phyloP scores from a whole-genome alignment of 2,797 vertebrate species.

The Scleropages formosus region DNA sequence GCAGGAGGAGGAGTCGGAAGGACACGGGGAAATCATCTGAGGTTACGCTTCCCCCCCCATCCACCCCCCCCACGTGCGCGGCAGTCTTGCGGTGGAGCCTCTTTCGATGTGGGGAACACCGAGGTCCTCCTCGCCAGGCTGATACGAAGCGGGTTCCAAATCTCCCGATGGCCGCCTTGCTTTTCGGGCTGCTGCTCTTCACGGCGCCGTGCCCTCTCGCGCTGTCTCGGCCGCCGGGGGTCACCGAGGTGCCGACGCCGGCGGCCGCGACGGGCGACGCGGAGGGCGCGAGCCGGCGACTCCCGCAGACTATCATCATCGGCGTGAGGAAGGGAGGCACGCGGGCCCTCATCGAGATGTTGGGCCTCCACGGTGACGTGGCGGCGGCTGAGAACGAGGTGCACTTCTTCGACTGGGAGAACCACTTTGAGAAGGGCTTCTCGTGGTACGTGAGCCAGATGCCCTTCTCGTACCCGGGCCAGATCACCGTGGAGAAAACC shows the following conservation, averaged over 20 bases:
- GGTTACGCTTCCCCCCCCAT: slow-evolving; percentile 33
- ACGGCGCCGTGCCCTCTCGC: slow-evolving; percentile 72
- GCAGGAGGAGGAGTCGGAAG: slow-evolving; percentile 16
- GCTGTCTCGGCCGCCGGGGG: slow-evolving; percentile 68
- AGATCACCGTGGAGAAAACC: slow-evolving; percentile 93
- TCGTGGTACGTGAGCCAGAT: slow-evolving; percentile 91
- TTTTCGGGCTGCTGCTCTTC: slow-evolving; percentile 82
- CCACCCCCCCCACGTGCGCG: slow-evolving; percentile 41
- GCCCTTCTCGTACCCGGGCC: slow-evolving; percentile 78
- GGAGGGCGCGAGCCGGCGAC: slow-evolving; percentile 75
- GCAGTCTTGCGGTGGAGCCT: slow-evolving; percentile 53
- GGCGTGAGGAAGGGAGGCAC: slow-evolving; percentile 96
- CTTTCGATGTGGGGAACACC: slow-evolving; percentile 64
- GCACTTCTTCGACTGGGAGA: slow-evolving; percentile 97
- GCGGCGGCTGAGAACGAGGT: slow-evolving; percentile 89
- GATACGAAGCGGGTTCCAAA: slow-evolving; percentile 74
- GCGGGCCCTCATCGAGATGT: slow-evolving; percentile 91
- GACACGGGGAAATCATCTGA: slow-evolving; percentile 37
- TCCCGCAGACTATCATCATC: slow-evolving; percentile 90
- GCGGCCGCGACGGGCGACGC: slow-evolving; percentile 42
- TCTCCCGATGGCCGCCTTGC: slow-evolving; percentile 81
- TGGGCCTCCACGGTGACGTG: slow-evolving; percentile 84
- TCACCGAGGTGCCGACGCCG: slow-evolving; percentile 39
- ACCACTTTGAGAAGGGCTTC: slow-evolving; percentile 82
- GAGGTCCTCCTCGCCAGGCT: slow-evolving; percentile 63